Percentiles rank a stretch among this genome's conserved stretches.
Evolutionary conservation across 2,888 invertebrate species (phyloP).

Genomic region (Acronicta alni): DNA sequence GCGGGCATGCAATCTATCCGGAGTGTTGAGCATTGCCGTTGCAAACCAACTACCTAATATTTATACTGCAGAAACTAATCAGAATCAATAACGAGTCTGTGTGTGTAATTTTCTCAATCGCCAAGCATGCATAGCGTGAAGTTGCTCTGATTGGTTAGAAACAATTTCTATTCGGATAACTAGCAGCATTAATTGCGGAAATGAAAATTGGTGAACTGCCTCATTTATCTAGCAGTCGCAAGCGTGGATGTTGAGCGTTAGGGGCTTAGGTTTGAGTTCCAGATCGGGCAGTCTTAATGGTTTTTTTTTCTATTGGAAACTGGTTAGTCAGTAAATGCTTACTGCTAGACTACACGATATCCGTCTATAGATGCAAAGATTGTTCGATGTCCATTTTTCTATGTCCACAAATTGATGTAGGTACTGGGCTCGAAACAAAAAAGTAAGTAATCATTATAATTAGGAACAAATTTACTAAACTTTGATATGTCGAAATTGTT

Average conservation of each 20-base stretch:
- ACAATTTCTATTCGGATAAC: constrained; percentile 31
- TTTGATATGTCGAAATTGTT: constrained; percentile 30
- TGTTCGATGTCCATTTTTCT: too few relatives aligned
- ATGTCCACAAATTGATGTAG: too few relatives aligned
- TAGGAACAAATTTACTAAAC: background rate
- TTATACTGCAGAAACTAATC: constrained; percentile 66
- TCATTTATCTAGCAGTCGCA: background rate
- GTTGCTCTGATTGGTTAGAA: constrained; percentile 52
- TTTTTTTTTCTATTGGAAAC: too few relatives aligned
- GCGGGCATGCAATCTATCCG: constrained; percentile 54
- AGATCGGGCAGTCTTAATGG: too few relatives aligned
- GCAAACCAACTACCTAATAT: constrained; percentile 64
- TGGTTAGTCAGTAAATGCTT: too few relatives aligned
- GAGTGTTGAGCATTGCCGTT: constrained; percentile 36
- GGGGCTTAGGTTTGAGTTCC: too few relatives aligned
- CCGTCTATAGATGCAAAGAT: too few relatives aligned
- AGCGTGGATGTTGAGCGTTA: too few relatives aligned
- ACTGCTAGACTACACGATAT: too few relatives aligned
- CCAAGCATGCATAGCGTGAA: constrained; percentile 50
- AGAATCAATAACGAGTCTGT: constrained; percentile 59
- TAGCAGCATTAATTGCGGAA: constrained; percentile 14
- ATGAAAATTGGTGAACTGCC: constrained; percentile 8
- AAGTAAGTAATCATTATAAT: background rate
- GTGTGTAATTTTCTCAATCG: constrained; percentile 59
- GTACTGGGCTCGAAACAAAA: too few relatives aligned